A percentile compares a stretch with the other conserved stretches of the same genome.
These are phyloP conservation scores for Masticophis lateralis DNA, from an alignment of 2,797 vertebrate species.

Conservation along the genomic window DNA sequence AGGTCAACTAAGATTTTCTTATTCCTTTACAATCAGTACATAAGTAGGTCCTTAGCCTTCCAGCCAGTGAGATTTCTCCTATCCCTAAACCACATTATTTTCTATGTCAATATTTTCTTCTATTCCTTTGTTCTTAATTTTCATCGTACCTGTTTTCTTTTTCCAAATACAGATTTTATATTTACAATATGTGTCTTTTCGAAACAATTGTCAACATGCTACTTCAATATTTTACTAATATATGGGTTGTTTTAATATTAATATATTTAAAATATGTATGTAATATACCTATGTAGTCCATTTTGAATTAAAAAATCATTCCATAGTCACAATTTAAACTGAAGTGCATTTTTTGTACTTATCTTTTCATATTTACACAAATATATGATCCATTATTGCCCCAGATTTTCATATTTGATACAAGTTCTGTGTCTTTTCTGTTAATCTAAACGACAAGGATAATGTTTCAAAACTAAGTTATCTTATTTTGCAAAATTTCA, in stretches of 20 bases:
- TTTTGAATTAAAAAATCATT: not conserved
- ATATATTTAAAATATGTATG: not conserved
- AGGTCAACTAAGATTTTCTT: not conserved
- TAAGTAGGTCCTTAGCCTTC: not conserved
- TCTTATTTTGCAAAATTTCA: not conserved
- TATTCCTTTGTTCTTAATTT: not conserved
- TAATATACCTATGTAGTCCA: not conserved
- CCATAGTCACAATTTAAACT: not conserved
- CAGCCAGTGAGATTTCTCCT: not conserved
- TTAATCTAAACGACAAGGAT: fast-evolving
- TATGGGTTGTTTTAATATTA: not conserved
- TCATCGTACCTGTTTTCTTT: not conserved
- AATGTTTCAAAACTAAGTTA: not conserved
- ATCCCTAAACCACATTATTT: not conserved
- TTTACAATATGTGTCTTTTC: not conserved
- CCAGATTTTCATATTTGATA: fast-evolving
- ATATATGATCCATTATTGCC: not conserved
- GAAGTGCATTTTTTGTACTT: conserved; percentile 23
- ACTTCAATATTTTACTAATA: not conserved
- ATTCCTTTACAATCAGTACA: not conserved
- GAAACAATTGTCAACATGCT: not conserved
- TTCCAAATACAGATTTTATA: not conserved
- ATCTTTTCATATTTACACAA: not conserved
- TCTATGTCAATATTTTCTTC: not conserved
- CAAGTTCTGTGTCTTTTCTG: not conserved